Conservation (phyloP, 2,888 invertebrate species). For the Cheilosia variabilis region DNA sequence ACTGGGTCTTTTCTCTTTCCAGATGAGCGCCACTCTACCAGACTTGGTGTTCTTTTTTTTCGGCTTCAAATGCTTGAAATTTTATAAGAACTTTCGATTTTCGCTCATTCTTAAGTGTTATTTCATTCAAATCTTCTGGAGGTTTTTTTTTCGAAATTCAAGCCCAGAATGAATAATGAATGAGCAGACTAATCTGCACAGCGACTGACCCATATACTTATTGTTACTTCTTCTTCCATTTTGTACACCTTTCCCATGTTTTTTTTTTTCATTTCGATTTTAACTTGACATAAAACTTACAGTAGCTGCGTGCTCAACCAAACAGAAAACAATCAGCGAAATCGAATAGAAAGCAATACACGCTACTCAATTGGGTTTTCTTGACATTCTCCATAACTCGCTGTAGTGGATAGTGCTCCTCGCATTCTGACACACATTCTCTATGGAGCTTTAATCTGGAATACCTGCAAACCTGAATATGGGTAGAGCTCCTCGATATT, state of each 20-base stretch:
- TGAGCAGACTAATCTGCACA: conserved; percentile 30
- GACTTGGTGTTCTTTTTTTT: neutral
- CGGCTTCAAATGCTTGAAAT: neutral
- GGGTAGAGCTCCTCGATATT: conserved; percentile 27
- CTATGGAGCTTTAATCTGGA: conserved; percentile 52
- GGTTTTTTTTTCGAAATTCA: conserved; percentile 14
- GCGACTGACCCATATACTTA: conserved; percentile 48
- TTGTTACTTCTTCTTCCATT: neutral
- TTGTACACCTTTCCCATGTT: neutral
- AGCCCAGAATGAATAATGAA: conserved; percentile 32
- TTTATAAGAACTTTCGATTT: conserved; percentile 56
- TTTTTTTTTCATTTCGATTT: conserved; percentile 24
- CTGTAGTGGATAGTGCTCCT: conserved; percentile 1
- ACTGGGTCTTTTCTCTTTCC: conserved; percentile 25
- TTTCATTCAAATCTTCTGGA: conserved; percentile 41
- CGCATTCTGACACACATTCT: conserved; percentile 58
- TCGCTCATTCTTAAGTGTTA: conserved; percentile 30
- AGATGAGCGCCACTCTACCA: neutral
- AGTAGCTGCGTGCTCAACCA: conserved; percentile 17
- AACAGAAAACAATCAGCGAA: conserved; percentile 52
- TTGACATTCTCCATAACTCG: conserved; percentile 39
- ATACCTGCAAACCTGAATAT: conserved; percentile 53
- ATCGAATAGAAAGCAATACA: conserved; percentile 62
- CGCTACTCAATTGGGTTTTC: conserved; percentile 45
- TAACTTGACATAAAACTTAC: conserved; percentile 44